Base-by-base conservation (phyloP, 2,888 invertebrate genomes). In the Noctua fimbriata region DNA sequence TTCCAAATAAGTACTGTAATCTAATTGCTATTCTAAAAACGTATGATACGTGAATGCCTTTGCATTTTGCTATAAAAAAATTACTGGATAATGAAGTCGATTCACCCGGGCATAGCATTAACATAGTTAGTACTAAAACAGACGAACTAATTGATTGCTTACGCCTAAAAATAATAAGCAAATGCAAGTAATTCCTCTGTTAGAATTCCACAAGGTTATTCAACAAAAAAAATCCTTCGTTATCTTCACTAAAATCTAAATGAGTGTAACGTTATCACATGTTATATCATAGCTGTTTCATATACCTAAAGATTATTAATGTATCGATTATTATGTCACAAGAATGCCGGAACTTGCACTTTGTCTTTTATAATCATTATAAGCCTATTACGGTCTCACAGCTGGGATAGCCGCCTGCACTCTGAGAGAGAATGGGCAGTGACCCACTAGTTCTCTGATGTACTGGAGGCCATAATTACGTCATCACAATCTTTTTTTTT, bases 1-100 rank as follows among this genome's bases (percentile, higher is more conserved):
- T 75, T 72, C 82, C 69, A 85, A 83, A 85, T 85, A 83, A 47
- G 83, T 85, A 85, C 83, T 81, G 86, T 72, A 83, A 76, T 86
- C 82, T 81, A 75, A 75, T 82, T 86, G 82, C 66, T 24, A 83
- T 83, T 86, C 86, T 32, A 65, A 72, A 72, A 47, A 69, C 76
- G 67, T 76, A 85, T 55, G 36, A 52, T 49, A 75, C 60, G 74
- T 41, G 85, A 28, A 83, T 65, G 81, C 28, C 67, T 81, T 83
- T 47, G 69, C 69, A 82, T 70, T 72, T 70, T 72, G 49, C 58
- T 69, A 63, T 44, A 65, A 81, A 82, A 73, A 80, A 85, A 28
- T 28, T 65, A 74, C 49, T 52, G 10, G 58, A 32, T 73, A 52
- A 69, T 69, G 69, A 73, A 65, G 55, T 52, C 10, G 21, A 18